A percentile compares a stretch with the other conserved stretches of the same genome.
phyloP scores from a whole-genome alignment of 2,888 invertebrate genomes.

The Dione vanillae region DNA sequence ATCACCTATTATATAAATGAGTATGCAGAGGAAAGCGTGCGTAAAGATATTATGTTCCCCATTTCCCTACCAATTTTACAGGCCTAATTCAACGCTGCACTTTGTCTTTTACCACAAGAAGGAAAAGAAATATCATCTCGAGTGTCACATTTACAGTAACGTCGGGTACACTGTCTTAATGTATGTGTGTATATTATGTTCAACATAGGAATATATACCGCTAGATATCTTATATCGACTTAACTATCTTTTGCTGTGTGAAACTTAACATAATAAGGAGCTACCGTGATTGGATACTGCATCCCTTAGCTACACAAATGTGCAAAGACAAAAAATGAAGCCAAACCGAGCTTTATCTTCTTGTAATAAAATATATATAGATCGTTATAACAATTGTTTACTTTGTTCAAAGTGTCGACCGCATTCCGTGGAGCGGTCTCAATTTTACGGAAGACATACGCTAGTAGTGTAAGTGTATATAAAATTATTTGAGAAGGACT shows the following conservation, averaged over 20 bases:
- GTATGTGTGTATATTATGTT: no score
- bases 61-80: no score
- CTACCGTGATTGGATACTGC: conserved; percentile 30
- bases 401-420: conserved; percentile 46
- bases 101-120: no score
- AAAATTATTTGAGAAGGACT: conserved; percentile 41
- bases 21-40: no score
- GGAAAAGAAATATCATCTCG: no score
- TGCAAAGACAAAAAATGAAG: conserved; percentile 37
- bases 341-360: conserved; percentile 52
- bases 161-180: no score
- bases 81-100: neutral
- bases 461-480: conserved; percentile 53
- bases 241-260: no score
- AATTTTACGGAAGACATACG: conserved; percentile 65
- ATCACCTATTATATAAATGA: no score
- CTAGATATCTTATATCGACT: no score
- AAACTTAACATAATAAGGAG: conserved; percentile 32
- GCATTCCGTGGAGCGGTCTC: conserved; percentile 65
- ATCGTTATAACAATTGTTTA: conserved; percentile 47
- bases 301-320: conserved; percentile 45
- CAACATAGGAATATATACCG: no score
- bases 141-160: no score
- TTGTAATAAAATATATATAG: conserved; percentile 39
- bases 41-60: no score